These are phyloP conservation scores for Abrostola triplasia DNA, from an alignment of 2,888 invertebrate species.

Conservation along the genomic window DNA sequence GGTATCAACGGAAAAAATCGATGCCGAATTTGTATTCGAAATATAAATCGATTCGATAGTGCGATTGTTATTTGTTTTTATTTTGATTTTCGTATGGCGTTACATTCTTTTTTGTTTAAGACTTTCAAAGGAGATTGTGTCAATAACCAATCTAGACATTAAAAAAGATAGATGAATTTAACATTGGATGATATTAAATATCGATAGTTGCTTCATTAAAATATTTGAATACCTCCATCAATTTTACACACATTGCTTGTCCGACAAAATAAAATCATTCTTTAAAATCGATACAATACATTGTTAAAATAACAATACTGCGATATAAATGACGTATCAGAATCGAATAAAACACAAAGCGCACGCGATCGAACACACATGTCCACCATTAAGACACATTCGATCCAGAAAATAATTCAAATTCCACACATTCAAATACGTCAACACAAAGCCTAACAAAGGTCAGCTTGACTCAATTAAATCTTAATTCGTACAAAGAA, in stretches of 20 bases:
- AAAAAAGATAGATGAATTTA: too few relatives aligned
- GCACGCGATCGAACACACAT: conserved; percentile 79
- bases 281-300: conserved; percentile 49
- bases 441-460: conserved; percentile 74
- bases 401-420: conserved; percentile 71
- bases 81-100: too few relatives aligned
- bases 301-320: conserved; percentile 56
- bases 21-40: conserved; percentile 66
- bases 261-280: conserved; percentile 37
- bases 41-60: conserved; percentile 48
- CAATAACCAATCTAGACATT: too few relatives aligned
- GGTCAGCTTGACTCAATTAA: conserved; percentile 85
- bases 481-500: conserved; percentile 87
- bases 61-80: conserved; percentile 29
- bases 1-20: conserved; percentile 77
- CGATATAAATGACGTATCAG: conserved; percentile 58
- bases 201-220: too few relatives aligned
- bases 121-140: too few relatives aligned
- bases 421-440: conserved; percentile 76
- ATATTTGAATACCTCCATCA: conserved; percentile 36
- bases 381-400: conserved; percentile 79
- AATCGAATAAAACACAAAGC: conserved; percentile 61
- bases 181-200: too few relatives aligned
- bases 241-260: conserved; percentile 21
- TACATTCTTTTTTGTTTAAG: too few relatives aligned